Conservation (phyloP, 1,140 invertebrate genomes). For the Hylyphantes graminicola region DNA sequence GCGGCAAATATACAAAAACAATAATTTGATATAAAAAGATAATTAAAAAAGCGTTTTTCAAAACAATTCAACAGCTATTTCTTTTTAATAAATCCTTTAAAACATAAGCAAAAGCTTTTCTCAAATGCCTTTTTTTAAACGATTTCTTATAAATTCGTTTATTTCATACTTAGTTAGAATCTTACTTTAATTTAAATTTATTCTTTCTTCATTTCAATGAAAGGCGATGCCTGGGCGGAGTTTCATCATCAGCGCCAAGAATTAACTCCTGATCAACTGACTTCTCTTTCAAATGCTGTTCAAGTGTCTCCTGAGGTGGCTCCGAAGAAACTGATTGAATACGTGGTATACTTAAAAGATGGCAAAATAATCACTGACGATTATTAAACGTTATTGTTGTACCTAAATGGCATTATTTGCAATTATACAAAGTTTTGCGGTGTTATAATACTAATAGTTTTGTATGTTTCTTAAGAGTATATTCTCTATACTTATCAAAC, state of each 20-base stretch:
- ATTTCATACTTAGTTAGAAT: not conserved
- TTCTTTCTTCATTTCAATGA: not conserved
- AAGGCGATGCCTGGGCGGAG: slow-evolving; percentile 35
- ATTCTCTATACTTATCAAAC: too few species aligned
- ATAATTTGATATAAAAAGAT: too few species aligned
- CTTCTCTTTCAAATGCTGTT: not conserved
- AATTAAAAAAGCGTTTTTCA: not conserved
- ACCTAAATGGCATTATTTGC: too few species aligned
- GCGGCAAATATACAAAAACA: too few species aligned
- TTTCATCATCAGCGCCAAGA: slow-evolving; percentile 27
- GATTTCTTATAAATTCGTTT: not conserved
- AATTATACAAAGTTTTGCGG: too few species aligned
- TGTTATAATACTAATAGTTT: too few species aligned
- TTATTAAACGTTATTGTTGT: not conserved
- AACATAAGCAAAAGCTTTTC: not conserved
- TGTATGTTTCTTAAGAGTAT: too few species aligned
- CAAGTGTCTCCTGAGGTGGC: not conserved
- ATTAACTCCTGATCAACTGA: not conserved
- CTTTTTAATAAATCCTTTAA: not conserved
- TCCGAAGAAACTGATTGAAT: slow-evolving; percentile 13
- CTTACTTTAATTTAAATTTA: not conserved
- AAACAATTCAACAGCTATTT: not conserved
- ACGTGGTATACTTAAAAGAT: not conserved
- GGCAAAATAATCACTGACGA: not conserved
- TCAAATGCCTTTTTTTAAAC: not conserved